Evolutionary conservation across 2,797 vertebrate genomes (phyloP).

Genomic region (Antennarius maculatus): DNA sequence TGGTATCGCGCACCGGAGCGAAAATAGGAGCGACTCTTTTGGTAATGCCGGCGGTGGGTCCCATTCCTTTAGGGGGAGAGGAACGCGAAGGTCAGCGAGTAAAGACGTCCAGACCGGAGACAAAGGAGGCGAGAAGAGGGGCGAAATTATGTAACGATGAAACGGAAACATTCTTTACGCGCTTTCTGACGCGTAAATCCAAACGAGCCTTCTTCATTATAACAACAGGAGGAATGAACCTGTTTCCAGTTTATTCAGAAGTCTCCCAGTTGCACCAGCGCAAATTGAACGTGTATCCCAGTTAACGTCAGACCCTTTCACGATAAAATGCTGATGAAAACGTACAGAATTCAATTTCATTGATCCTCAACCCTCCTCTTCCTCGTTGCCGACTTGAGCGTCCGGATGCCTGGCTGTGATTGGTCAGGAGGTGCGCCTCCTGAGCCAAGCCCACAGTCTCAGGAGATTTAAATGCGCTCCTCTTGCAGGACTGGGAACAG

Average conservation of each 20-base stretch:
- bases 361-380: constrained; percentile 32
- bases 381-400: constrained; percentile 32
- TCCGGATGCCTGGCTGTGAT: constrained; percentile 43
- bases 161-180: not conserved
- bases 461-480: constrained; percentile 42
- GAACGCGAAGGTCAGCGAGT: constrained; percentile 13
- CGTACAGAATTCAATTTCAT: not conserved
- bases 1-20: constrained; percentile 48
- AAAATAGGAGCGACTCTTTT: constrained; percentile 79
- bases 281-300: accelerated
- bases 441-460: constrained; percentile 44
- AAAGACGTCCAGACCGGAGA: constrained; percentile 15
- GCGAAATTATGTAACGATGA: constrained; percentile 1
- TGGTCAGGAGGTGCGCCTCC: constrained; percentile 50
- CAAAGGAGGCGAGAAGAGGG: not conserved
- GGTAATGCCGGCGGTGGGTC: constrained; percentile 51
- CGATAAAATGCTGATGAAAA: too few species aligned
- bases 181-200: not conserved
- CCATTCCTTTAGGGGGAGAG: constrained; percentile 58
- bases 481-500: not conserved
- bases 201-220: not conserved
- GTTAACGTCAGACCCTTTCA: not conserved
- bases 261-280: not conserved
- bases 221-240: not conserved
- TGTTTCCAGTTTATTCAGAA: not conserved